A percentile compares a stretch with the other conserved stretches of the same genome.
phyloP scores from a whole-genome alignment of 2,888 invertebrate species.

The Sipha maydis region DNA sequence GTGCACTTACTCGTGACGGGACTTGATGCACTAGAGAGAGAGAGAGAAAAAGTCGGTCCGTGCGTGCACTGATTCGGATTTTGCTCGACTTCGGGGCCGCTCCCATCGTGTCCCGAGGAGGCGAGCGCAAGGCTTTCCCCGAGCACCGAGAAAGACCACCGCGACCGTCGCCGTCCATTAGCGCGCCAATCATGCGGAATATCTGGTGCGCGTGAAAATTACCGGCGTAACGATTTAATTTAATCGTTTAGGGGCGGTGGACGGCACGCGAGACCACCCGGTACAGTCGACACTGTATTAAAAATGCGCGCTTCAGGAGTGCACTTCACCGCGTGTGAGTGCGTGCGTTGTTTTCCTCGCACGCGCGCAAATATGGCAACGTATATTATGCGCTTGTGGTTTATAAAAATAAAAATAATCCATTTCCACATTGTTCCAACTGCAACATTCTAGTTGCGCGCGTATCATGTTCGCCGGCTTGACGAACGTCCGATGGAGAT shows the following conservation, averaged over 20 bases:
- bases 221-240: constrained; percentile 58
- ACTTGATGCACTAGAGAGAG: too few relatives aligned
- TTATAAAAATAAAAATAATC: too few relatives aligned
- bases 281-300: neutral
- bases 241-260: constrained; percentile 53
- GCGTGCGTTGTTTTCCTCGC: neutral
- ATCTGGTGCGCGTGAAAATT: constrained; percentile 49
- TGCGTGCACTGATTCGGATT: neutral
- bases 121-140: neutral
- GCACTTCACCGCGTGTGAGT: neutral
- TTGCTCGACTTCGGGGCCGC: neutral
- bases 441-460: too few relatives aligned
- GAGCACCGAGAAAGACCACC: neutral
- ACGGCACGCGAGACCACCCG: constrained; percentile 59
- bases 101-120: neutral
- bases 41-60: neutral
- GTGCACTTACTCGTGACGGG: neutral
- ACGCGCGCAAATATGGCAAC: neutral
- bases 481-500: too few relatives aligned
- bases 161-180: constrained; percentile 19
- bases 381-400: too few relatives aligned
- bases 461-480: too few relatives aligned
- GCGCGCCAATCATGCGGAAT: constrained; percentile 41
- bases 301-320: neutral
- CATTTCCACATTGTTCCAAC: too few relatives aligned